Base-by-base conservation (phyloP, 2,888 invertebrate species). In the Drosophila lacicola region DNA sequence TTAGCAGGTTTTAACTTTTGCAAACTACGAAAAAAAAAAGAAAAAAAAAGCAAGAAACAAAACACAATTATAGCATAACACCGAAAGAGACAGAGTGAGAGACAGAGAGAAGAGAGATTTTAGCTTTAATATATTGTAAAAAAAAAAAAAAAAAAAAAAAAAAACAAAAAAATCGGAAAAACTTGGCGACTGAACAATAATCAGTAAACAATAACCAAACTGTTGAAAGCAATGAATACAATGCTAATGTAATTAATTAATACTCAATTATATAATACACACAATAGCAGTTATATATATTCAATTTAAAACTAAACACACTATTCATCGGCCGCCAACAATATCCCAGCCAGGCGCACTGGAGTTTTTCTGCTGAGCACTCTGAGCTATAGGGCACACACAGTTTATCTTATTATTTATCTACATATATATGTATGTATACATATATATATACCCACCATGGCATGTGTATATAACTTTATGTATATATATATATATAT, bases 301-400 rank as follows among this genome's bases (percentile, higher is more conserved):
- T 29, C 29, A 29, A 29, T 29, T 29, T 29, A 29, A 2, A 29
- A 29, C 29, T 29, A 8, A 29, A 29, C 8, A 8, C 25, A 29
- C 8, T 25, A 29, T 29, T 29, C 8, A 17, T 17, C 17, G 17
- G 17, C 17, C 17, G 17, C 17, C 17, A 17, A 17, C 17, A 29
- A 14, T 33, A 57, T 10, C 4, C 41, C 41, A 44, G n/a, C 46
- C 11, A 56, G 55, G 4, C 45, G 29, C 56, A 62, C 54, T 53
- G 47, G 34, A 53, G 41, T 14, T 53, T 58, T 39, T 17, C 42
- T 42, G 60, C 70, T 70, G 74, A 42, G 56, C 74, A 68, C 72
- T 29, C 29, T 68, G 73, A 74, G 74, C 74, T 74, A 74, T 58
- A 55, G 10, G 37, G 57, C 57, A 49, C 19, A 45, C 21, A 25